Evolutionary conservation across 2,797 vertebrate genomes (phyloP).

Genomic region (Diglossa cyanea): DNA sequence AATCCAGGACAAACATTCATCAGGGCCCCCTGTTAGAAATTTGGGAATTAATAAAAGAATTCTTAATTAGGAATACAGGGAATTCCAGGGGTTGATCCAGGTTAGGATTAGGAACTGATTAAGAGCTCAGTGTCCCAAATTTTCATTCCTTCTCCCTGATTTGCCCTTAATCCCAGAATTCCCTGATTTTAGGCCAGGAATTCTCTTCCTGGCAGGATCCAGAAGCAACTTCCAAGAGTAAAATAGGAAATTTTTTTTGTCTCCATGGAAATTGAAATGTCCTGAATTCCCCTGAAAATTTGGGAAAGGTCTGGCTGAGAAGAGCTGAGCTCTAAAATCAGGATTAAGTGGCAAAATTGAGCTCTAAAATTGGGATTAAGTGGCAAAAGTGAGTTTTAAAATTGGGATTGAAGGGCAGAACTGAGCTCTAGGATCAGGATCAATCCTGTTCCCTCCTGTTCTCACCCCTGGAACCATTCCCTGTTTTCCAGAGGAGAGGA

Average conservation of each 20-base stretch:
- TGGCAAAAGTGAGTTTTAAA: neutral
- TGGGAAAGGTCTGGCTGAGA: neutral
- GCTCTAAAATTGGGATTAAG: neutral
- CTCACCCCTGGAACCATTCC: neutral
- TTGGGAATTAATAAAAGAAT: neutral
- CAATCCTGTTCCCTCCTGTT: too few species aligned
- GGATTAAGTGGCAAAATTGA: neutral
- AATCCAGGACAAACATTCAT: neutral
- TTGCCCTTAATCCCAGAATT: neutral
- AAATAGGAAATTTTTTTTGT: neutral
- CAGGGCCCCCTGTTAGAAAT: neutral
- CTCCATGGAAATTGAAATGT: neutral
- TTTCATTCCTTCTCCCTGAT: neutral
- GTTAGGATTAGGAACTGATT: neutral
- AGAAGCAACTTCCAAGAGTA: neutral
- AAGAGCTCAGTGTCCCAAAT: neutral
- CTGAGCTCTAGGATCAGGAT: neutral
- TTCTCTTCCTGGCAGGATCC: neutral
- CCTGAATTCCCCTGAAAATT: neutral
- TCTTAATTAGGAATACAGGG: neutral
- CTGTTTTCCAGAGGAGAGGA: constrained; percentile 46
- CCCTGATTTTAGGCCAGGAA: neutral
- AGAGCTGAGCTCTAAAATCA: neutral
- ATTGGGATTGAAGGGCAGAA: accelerated
- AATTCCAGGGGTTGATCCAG: neutral